Evolutionary conservation across 2,888 invertebrate species (phyloP), one percentile per base, ranked within the genome.

Genomic region (Melinaea marsaeus): DNA sequence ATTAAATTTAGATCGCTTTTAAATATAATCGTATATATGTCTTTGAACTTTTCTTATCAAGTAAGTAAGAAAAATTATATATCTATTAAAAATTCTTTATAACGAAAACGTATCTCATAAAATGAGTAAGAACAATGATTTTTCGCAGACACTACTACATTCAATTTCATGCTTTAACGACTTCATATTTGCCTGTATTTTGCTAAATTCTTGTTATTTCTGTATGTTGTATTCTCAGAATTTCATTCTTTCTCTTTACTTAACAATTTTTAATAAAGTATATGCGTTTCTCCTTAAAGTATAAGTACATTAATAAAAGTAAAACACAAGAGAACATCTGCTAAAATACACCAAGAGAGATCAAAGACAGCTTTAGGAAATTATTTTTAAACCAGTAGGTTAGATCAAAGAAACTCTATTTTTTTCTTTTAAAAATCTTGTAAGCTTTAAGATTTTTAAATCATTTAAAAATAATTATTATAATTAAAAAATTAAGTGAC

Each of bases 351-450:
- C 34, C 42, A 42, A 35, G 56, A 48, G 56, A 60, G 51, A 63
- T 63, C 60, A 63, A 63, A 63, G 63, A 59, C 45, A 61, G 35
- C 48, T 13, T 48, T 48, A 48, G 7, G 22, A 48, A n/a, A 22
- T 13, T 11, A 22, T 4, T 48, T 48, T 48, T 22, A 48, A 48
- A 48, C 48, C 48, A 13, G 48, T 48, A 48, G 48, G 13, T 48
- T 48, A 22, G 22, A 22, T 22, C 22, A 22, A 22, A 22, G 22
- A 22, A 22, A 22, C n/a, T 48, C 22, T 22, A 13, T 48, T 48
- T 48, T n/a, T 13, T 22, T 48, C 13, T 37, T 37, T 37, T 37
- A 7, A 37, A 37, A 2, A 37, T 37, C 37, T 7, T 37, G 7
- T 37, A 22, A 22, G 22, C 22, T 22, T 22, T 22, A 22, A 22